These are phyloP conservation scores for Oenanthe oenanthe DNA, from an alignment of 2,113 vertebrate species.

Conservation along the genomic window DNA sequence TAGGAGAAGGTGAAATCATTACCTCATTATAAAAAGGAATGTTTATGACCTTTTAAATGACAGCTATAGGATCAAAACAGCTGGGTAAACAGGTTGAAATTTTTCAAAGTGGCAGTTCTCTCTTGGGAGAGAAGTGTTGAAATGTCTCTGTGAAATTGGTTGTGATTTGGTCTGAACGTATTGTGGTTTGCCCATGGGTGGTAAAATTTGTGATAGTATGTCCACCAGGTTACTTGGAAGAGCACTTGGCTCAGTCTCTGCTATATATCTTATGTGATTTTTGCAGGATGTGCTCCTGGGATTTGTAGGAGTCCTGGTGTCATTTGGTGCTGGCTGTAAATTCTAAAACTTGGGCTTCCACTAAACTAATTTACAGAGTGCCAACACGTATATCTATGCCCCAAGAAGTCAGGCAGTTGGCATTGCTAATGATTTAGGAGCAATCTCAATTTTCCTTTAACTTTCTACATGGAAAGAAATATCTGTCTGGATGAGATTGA, in stretches of 20 bases:
- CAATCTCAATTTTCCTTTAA: neutral
- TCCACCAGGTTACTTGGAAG: neutral
- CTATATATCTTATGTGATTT: neutral
- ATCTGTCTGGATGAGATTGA: no score
- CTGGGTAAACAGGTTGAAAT: neutral
- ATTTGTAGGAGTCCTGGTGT: neutral
- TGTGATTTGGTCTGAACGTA: neutral
- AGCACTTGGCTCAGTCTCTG: neutral
- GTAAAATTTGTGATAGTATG: neutral
- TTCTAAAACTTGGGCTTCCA: neutral
- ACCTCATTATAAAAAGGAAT: neutral
- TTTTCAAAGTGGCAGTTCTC: constrained; percentile 14
- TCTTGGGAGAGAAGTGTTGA: neutral
- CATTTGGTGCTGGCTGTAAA: neutral
- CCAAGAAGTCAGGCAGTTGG: neutral
- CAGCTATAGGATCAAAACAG: neutral
- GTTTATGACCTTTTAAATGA: constrained; percentile 13
- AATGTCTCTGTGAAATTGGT: neutral
- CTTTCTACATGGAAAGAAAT: neutral
- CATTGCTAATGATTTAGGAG: neutral
- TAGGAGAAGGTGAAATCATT: neutral
- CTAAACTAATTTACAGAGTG: neutral
- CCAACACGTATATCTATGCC: neutral
- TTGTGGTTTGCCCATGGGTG: neutral
- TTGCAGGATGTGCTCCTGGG: neutral